Conservation (phyloP, 2,113 vertebrate species). For the Fulmarus glacialis region DNA sequence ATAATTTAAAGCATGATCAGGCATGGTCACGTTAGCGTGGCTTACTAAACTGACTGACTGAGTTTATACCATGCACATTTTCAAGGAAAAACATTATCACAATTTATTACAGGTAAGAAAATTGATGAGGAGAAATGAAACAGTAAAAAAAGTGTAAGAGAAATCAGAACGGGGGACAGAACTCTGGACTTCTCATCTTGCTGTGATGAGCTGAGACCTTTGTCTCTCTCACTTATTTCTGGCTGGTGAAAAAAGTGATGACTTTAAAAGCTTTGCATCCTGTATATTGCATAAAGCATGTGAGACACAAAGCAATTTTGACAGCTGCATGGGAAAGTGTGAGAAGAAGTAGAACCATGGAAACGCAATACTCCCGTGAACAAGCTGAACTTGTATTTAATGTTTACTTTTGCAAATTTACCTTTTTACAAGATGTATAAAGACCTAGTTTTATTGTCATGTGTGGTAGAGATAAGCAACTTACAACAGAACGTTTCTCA, state of each 20-base stretch:
- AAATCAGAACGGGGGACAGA: neutral
- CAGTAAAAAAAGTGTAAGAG: neutral
- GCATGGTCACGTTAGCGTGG: neutral
- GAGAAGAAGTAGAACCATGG: neutral
- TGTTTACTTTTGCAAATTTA: neutral
- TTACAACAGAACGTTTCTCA: neutral
- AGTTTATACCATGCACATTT: neutral
- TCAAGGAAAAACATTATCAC: neutral
- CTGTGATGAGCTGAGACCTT: neutral
- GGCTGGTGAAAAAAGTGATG: neutral
- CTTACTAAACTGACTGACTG: neutral
- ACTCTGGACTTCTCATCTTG: neutral
- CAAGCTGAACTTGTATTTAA: neutral
- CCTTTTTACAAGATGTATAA: neutral
- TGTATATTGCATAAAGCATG: neutral
- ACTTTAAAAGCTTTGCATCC: constrained; percentile 28
- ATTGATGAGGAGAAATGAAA: neutral
- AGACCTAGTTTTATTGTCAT: neutral
- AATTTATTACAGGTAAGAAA: neutral
- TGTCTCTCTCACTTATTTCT: neutral
- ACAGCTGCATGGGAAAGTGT: neutral
- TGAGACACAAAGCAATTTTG: constrained; percentile 3
- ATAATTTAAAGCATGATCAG: neutral
- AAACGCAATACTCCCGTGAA: neutral
- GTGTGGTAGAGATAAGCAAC: neutral